phyloP scores from a whole-genome alignment of 2,797 vertebrate genomes.

The Anniella stebbinsi region DNA sequence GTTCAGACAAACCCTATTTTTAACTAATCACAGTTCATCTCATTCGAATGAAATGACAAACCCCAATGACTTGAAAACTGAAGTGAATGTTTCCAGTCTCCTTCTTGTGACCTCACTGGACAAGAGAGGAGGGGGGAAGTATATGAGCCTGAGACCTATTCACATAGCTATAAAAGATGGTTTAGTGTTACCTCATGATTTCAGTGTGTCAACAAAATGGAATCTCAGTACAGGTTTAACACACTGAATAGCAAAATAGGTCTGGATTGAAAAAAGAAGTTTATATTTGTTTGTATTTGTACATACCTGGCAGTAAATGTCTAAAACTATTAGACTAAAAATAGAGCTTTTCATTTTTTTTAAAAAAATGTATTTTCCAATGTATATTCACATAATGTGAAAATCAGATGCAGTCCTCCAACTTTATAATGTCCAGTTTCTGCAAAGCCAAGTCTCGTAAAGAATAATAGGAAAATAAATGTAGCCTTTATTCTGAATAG shows the following conservation, averaged over 20 bases:
- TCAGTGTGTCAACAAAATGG: neutral
- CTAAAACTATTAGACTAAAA: neutral
- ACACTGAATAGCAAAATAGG: neutral
- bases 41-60: neutral
- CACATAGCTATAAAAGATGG: neutral
- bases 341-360: neutral
- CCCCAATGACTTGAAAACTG: too few relatives aligned
- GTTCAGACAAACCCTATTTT: too few relatives aligned
- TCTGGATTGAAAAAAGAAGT: neutral
- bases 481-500: neutral
- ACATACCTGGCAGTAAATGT: constrained; percentile 4
- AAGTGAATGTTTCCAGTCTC: neutral
- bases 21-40: too few relatives aligned
- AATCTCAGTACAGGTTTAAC: neutral
- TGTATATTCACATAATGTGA: constrained; percentile 15
- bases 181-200: too few relatives aligned
- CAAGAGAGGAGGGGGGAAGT: neutral
- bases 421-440: constrained; percentile 11
- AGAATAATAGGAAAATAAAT: constrained; percentile 23
- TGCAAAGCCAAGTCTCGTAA: neutral
- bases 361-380: neutral
- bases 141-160: neutral
- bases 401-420: neutral
- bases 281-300: neutral
- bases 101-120: neutral